Conservation (phyloP, 1,140 invertebrate genomes). For the Dendroctonus valens region DNA sequence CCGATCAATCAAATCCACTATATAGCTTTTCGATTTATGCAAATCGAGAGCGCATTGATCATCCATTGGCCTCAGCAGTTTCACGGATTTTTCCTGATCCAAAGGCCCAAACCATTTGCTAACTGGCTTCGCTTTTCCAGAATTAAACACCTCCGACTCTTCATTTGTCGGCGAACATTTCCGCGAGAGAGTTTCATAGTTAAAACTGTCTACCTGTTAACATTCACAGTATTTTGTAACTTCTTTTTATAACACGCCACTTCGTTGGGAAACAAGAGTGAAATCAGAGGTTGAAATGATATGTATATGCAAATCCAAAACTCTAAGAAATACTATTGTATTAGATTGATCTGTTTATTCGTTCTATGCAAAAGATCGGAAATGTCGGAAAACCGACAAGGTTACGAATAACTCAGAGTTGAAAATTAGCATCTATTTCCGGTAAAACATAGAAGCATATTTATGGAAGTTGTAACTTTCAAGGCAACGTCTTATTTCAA, state of each 20-base stretch:
- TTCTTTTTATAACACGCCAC: neutral
- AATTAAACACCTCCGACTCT: neutral
- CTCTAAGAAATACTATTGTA: too few relatives aligned
- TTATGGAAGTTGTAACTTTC: too few relatives aligned
- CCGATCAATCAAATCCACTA: constrained; percentile 51
- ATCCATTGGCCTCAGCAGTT: constrained; percentile 25
- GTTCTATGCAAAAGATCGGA: too few relatives aligned
- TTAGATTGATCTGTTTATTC: too few relatives aligned
- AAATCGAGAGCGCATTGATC: constrained; percentile 47
- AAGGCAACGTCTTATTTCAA: too few relatives aligned
- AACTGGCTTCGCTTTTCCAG: neutral
- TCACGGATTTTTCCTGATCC: neutral
- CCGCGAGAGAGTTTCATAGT: constrained; percentile 21
- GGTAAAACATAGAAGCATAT: too few relatives aligned
- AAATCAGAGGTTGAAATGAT: too few relatives aligned
- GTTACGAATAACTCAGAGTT: too few relatives aligned
- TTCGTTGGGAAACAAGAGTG: too few relatives aligned
- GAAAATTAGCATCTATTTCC: too few relatives aligned
- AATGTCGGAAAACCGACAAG: too few relatives aligned
- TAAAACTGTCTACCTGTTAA: constrained; percentile 29
- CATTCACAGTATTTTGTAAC: neutral
- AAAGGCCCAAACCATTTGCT: neutral
- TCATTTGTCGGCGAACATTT: constrained; percentile 9
- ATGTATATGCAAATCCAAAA: too few relatives aligned
- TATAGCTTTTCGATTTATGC: constrained; percentile 51